These are phyloP conservation scores for Rhinolophus ferrumequinum DNA, from an alignment of 2,113 vertebrate species.

Conservation along the genomic window DNA sequence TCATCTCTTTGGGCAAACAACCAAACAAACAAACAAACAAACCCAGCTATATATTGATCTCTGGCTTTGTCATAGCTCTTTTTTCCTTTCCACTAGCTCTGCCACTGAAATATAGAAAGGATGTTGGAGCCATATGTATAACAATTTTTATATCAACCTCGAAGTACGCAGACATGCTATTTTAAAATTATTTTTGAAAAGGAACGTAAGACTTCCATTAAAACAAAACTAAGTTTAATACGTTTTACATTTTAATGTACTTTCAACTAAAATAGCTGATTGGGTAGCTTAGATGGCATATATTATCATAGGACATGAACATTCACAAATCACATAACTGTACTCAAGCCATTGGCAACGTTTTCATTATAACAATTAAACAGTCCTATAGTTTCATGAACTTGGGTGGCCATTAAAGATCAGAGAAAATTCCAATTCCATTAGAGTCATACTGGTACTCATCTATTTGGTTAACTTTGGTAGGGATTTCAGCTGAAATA, in stretches of 20 bases:
- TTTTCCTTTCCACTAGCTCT: background rate
- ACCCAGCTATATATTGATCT: background rate
- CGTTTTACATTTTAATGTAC: background rate
- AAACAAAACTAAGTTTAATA: background rate
- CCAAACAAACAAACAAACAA: too few relatives aligned
- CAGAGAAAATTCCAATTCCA: background rate
- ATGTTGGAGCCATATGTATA: background rate
- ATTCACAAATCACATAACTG: background rate
- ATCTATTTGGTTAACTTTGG: background rate
- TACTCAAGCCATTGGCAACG: background rate
- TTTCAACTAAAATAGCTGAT: background rate
- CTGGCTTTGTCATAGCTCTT: background rate
- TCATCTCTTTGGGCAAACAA: background rate
- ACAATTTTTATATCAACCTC: background rate
- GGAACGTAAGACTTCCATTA: background rate
- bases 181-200: constrained; percentile 37
- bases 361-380: constrained; percentile 19
- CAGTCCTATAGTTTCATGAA: background rate
- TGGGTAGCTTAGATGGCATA: background rate
- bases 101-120: background rate
- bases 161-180: background rate
- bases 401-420: background rate
- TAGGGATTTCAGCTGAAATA: background rate
- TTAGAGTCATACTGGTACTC: background rate
- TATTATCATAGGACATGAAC: background rate